Conservation (phyloP, 2,888 invertebrate species). For the Thereva nobilitata region DNA sequence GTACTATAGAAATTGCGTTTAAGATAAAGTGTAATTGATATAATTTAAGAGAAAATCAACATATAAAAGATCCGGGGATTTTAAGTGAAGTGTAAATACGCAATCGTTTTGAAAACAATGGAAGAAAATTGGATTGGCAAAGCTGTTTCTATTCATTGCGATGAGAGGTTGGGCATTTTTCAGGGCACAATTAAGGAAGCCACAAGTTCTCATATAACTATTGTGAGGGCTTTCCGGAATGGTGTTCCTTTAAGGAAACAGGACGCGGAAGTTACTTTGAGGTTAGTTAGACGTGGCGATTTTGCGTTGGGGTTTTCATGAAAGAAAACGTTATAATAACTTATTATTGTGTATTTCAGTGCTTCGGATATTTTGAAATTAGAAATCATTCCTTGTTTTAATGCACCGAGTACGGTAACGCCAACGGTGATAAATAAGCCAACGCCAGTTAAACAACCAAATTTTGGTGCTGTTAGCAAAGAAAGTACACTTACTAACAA, state of each 20-base stretch:
- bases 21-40: no score
- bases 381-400: conserved; percentile 71
- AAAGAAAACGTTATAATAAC: conserved; percentile 10
- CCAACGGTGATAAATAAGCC: conserved; percentile 57
- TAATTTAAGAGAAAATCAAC: no score
- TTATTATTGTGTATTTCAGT: conserved; percentile 55
- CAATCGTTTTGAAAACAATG: not conserved
- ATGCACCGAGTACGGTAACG: conserved; percentile 54
- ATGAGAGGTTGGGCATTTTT: conserved; percentile 75
- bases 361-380: conserved; percentile 75
- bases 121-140: conserved; percentile 66
- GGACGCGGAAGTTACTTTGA: conserved; percentile 65
- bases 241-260: conserved; percentile 64
- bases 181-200: conserved; percentile 76
- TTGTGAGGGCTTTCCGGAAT: conserved; percentile 81
- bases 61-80: no score
- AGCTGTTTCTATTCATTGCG: conserved; percentile 82
- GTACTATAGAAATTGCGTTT: no score
- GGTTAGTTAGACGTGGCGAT: conserved; percentile 57
- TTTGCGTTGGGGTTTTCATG: not conserved
- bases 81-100: no score
- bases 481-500: conserved; percentile 49
- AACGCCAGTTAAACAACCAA: conserved; percentile 56
- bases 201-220: conserved; percentile 71
- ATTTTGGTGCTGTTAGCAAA: conserved; percentile 46